A percentile compares a stretch with the other conserved stretches of the same genome.
phyloP scores from a whole-genome alignment of 2,797 vertebrate genomes.

The Rhyacichthys aspro region DNA sequence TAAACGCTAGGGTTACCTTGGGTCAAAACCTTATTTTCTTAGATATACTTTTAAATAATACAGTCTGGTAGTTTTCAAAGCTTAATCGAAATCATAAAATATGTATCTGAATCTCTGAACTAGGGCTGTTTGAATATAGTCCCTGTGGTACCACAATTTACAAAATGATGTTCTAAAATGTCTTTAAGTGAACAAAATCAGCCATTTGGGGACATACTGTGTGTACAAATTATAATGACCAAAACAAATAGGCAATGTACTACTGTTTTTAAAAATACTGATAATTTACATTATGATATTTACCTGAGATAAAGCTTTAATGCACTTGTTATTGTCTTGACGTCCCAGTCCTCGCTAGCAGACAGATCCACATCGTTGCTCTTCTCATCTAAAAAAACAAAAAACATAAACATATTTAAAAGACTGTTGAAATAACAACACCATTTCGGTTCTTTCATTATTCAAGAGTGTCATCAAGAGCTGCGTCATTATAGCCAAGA shows the following conservation, averaged over 20 bases:
- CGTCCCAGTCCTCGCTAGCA: conserved; percentile 89
- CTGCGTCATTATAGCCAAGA: conserved; percentile 29
- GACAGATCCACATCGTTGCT: conserved; percentile 89
- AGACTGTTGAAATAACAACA: too few relatives aligned
- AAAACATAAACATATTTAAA: conserved; percentile 20
- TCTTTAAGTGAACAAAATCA: background rate
- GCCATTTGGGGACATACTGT: background rate
- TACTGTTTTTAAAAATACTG: too few relatives aligned
- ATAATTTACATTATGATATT: conserved; percentile 20
- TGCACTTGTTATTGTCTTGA: conserved; percentile 96
- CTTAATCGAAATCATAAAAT: conserved; percentile 14
- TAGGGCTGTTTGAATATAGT: conserved; percentile 1
- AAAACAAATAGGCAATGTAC: background rate
- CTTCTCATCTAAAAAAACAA: conserved; percentile 85
- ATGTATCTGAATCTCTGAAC: background rate
- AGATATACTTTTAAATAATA: conserved; percentile 13
- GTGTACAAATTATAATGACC: background rate
- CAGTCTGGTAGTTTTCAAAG: conserved; percentile 5
- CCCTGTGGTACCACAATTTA: background rate
- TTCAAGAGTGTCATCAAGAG: background rate
- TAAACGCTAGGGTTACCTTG: background rate
- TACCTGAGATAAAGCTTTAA: conserved; percentile 95
- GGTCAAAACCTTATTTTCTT: conserved; percentile 27
- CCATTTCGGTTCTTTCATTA: conserved; percentile 7
- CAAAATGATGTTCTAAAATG: background rate